phyloP scores from a whole-genome alignment of 2,797 vertebrate species.

The Gymnothorax javanicus region DNA sequence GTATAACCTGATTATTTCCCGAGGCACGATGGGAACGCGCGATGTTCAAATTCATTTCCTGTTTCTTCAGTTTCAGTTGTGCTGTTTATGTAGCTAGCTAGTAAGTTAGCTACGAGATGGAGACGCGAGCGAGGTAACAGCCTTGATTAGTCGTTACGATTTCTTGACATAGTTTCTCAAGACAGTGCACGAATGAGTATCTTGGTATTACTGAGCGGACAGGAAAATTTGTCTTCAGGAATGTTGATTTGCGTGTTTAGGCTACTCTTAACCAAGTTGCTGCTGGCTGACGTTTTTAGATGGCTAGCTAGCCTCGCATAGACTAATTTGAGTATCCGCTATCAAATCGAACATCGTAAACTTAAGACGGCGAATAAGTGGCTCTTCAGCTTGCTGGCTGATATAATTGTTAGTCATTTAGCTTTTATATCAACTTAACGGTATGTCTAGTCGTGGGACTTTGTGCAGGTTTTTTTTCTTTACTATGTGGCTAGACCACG shows the following conservation, averaged over 20 bases:
- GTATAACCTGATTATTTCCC: background rate
- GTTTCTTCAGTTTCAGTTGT: slow-evolving; percentile 3
- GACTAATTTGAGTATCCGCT: background rate
- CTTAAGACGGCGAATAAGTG: background rate
- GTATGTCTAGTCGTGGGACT: too few species aligned
- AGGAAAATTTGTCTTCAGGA: background rate
- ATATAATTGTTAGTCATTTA: background rate
- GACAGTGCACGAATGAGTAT: background rate
- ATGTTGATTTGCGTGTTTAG: background rate
- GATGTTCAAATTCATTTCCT: slow-evolving; percentile 55
- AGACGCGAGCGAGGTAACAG: slow-evolving; percentile 46
- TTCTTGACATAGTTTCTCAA: background rate
- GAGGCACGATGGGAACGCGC: slow-evolving; percentile 54
- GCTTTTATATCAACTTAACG: background rate
- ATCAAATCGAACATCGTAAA: background rate
- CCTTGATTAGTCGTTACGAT: background rate
- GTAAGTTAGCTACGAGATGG: slow-evolving; percentile 40
- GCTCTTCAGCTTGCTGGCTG: background rate
- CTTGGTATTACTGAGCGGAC: background rate
- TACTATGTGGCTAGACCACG: too few species aligned
- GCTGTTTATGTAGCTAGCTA: background rate
- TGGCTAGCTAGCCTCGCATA: background rate
- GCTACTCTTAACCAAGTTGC: background rate
- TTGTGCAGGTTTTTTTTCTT: too few species aligned
- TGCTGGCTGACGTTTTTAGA: background rate